phyloP scores from a whole-genome alignment of 2,888 invertebrate genomes.

The Drosophila cracens region DNA sequence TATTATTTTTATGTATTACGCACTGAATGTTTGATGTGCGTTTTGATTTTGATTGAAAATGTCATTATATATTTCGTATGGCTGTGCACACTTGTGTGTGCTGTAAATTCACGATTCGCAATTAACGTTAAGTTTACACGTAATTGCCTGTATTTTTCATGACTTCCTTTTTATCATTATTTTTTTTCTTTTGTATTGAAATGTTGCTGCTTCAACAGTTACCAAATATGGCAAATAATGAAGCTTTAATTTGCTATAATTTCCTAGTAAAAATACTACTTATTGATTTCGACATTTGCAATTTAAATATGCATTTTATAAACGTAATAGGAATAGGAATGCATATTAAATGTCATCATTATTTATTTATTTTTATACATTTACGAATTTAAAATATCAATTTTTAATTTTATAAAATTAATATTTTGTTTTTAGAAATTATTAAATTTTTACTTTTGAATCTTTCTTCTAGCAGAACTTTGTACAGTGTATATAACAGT shows the following conservation, averaged over 20 bases:
- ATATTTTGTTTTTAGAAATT: neutral
- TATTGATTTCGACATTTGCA: neutral
- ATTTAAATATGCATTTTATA: neutral
- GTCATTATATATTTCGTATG: constrained; percentile 37
- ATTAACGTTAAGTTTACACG: constrained; percentile 17
- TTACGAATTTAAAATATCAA: fast-evolving
- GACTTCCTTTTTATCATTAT: constrained; percentile 39
- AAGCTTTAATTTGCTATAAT: constrained; percentile 2
- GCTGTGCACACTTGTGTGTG: constrained; percentile 20
- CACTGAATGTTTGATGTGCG: constrained; percentile 23
- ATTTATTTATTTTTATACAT: neutral
- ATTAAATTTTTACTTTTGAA: neutral
- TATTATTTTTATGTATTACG: constrained; percentile 35
- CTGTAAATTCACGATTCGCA: constrained; percentile 23
- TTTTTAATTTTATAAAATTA: fast-evolving
- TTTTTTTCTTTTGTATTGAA: neutral
- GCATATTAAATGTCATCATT: neutral
- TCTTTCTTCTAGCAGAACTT: neutral
- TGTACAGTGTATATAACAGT: neutral
- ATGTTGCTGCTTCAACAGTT: constrained; percentile 23
- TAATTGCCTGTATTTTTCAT: constrained; percentile 21
- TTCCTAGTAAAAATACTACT: constrained; percentile 8
- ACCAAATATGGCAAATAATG: constrained; percentile 40
- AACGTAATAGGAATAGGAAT: neutral
- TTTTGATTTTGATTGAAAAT: constrained; percentile 37